A percentile compares a stretch with the other conserved stretches of the same genome.
Evolutionary conservation across 2,888 invertebrate species (phyloP).

Genomic region (Limnephilus marmoratus): DNA sequence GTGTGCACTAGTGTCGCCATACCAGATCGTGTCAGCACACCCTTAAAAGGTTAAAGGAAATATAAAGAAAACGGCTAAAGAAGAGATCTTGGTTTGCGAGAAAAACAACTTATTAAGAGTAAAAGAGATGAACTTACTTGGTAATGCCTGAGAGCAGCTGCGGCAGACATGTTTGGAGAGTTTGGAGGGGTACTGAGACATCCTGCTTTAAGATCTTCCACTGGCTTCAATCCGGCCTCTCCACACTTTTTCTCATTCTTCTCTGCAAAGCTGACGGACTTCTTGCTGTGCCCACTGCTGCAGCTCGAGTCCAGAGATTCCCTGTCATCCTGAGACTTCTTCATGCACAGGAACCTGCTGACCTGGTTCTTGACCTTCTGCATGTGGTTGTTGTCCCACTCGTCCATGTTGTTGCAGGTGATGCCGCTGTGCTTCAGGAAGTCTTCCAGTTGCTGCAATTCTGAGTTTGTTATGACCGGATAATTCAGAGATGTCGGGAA

Average conservation of each 20-base stretch:
- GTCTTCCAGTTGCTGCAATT: conserved; percentile 83
- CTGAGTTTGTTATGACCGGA: conserved; percentile 77
- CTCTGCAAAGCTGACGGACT: conserved; percentile 87
- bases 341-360: conserved; percentile 83
- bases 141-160: conserved; percentile 78
- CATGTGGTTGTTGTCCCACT: conserved; percentile 83
- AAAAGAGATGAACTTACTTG: conserved; percentile 73
- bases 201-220: conserved; percentile 75
- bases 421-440: conserved; percentile 85
- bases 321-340: conserved; percentile 82
- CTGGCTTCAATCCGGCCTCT: conserved; percentile 75
- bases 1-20: too few relatives aligned
- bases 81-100: background rate
- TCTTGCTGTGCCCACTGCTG: conserved; percentile 79
- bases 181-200: conserved; percentile 83
- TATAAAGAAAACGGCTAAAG: background rate
- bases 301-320: conserved; percentile 79
- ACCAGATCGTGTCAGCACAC: too few relatives aligned
- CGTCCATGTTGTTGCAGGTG: conserved; percentile 82
- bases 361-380: conserved; percentile 84
- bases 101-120: background rate
- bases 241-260: conserved; percentile 73
- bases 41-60: background rate
- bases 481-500: conserved; percentile 73
- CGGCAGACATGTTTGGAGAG: conserved; percentile 84